Base-by-base conservation (phyloP, 37 sponge, comb jelly and placozoan genomes). In the Cliona cf. orientalis region DNA sequence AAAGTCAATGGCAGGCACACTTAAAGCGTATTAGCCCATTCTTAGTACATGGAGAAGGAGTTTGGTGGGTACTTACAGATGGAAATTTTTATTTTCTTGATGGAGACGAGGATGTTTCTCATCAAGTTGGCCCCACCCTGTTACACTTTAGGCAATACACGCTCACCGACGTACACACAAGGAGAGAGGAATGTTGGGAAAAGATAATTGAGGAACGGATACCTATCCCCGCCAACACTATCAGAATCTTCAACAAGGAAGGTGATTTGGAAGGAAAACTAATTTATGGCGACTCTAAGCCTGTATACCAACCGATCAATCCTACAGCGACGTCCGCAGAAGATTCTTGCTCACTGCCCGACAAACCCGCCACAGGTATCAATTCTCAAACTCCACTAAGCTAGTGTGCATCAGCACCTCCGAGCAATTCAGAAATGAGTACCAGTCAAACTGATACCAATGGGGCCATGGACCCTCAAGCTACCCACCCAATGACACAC, bases 1-100 rank as follows among this genome's bases (percentile, higher is more conserved):
- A 61, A 61, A 6, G 5, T n/a, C 12, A 28, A 6, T 61, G 63
- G 63, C 63, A 61, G 5, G 17, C 26, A 6, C 63, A 61, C 28
- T n/a, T 61, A 25, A 6, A 61, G 25, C 63, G 63, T 5, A 61
- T 61, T n/a, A 61, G 63, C 23, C 63, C 63, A 12, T 61, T 61
- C 28, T 28, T 61, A 12, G 26, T 61, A 61, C 26, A 7, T 61
- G 63, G 63, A 12, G 23, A 22, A n/a, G 63, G 63, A 7, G 23
- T 22, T 61, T 61, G 63, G 63, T 61, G 63, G 63, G 5, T 6
- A 6, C 26, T 25, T 6, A 6, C 63, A 21, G 6, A 11, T 7
- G 28, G 23, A 25, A 28, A 28, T 28, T 61, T n/a, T 25, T 6
- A 6, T 61, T 61, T 25, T n/a, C 63, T 61, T n/a, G 53, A 49